These are phyloP conservation scores for Oceanodroma leucorhoa DNA, from an alignment of 2,797 vertebrate genomes.

Conservation along the genomic window DNA sequence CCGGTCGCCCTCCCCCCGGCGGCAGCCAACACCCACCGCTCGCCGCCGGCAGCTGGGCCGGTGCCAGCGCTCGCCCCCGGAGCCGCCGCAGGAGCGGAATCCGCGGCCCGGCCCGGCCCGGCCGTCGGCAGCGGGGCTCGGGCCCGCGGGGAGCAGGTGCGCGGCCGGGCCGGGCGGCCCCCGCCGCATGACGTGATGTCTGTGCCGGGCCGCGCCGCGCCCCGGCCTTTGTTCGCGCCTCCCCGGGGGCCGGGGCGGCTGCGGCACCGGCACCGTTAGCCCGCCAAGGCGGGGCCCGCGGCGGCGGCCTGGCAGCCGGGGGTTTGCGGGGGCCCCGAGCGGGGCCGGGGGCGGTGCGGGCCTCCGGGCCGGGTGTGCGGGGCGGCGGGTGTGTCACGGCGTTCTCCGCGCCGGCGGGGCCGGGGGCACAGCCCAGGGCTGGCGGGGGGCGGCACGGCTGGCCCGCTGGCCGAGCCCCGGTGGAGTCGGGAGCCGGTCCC, in stretches of 20 bases:
- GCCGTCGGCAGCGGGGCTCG: background rate
- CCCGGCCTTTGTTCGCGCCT: slow-evolving; percentile 22
- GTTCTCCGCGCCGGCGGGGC: background rate
- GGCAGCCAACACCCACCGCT: background rate
- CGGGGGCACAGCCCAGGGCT: no score
- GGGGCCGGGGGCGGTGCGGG: background rate
- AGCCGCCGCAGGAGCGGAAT: background rate
- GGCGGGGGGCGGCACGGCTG: no score
- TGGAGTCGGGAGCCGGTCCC: background rate
- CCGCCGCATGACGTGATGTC: slow-evolving; percentile 73
- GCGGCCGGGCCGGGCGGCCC: background rate
- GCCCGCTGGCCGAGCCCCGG: background rate
- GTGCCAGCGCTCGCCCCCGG: background rate
- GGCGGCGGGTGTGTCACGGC: no score
- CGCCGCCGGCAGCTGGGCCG: background rate
- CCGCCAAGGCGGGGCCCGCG: background rate
- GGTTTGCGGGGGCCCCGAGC: background rate
- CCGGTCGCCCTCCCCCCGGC: no score
- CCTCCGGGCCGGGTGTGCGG: background rate
- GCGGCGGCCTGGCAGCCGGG: no score
- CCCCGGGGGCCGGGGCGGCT: background rate
- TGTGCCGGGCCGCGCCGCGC: slow-evolving; percentile 63
- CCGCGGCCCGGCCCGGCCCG: background rate
- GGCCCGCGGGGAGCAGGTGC: background rate
- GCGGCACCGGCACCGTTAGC: background rate